phyloP scores from a whole-genome alignment of 2,888 invertebrate genomes.

The Craniophora ligustri region DNA sequence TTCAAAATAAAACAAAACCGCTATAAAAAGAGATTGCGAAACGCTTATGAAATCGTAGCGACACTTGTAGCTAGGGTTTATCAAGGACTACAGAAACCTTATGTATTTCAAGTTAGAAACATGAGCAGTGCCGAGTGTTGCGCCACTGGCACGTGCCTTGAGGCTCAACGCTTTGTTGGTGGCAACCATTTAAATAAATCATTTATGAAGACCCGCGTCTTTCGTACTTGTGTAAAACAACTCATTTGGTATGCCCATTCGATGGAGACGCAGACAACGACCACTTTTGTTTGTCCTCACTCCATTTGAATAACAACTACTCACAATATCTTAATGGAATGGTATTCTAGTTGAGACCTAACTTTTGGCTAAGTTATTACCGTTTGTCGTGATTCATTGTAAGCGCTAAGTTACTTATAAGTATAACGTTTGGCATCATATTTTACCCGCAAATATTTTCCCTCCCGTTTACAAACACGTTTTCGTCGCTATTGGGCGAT shows the following conservation, averaged over 20 bases:
- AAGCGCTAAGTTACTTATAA: constrained; percentile 21
- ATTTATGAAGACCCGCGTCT: constrained; percentile 52
- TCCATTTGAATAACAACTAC: constrained; percentile 31
- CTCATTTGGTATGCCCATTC: constrained; percentile 46
- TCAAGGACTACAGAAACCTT: constrained; percentile 10
- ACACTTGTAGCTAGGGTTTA: neutral
- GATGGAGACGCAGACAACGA: constrained; percentile 7
- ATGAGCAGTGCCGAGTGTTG: constrained; percentile 5
- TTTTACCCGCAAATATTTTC: constrained; percentile 13
- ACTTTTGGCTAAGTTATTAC: constrained; percentile 22
- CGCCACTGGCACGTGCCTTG: constrained; percentile 29
- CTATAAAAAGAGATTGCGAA: constrained; percentile 18
- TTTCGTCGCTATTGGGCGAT: constrained; percentile 6
- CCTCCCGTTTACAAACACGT: constrained; percentile 16
- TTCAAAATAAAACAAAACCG: constrained; percentile 19
- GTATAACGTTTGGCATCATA: constrained; percentile 21
- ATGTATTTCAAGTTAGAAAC: constrained; percentile 19
- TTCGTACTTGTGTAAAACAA: constrained; percentile 33
- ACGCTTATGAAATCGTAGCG: constrained; percentile 17
- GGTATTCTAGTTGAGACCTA: neutral
- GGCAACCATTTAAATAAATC: constrained; percentile 60
- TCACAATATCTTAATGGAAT: neutral
- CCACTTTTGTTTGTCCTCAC: constrained; percentile 21
- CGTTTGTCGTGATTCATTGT: constrained; percentile 14
- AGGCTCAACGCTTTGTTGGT: constrained; percentile 36